Conservation (phyloP, 2,797 vertebrate genomes). For the Siniperca scherzeri region DNA sequence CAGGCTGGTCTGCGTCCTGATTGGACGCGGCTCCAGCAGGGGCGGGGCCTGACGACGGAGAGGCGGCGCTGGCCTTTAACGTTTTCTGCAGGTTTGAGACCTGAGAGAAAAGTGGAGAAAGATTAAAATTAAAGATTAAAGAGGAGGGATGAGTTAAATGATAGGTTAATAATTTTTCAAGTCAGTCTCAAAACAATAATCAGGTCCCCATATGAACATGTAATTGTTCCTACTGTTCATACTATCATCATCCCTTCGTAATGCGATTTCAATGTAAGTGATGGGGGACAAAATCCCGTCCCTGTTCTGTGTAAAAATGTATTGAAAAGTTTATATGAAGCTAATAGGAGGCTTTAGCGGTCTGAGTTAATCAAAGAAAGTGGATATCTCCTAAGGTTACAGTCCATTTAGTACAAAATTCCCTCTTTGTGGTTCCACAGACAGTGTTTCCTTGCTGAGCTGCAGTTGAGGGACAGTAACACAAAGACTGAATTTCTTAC, state of each 20-base stretch:
- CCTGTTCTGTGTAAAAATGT: neutral
- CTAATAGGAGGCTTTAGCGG: neutral
- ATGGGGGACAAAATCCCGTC: neutral
- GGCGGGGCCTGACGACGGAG: conserved; percentile 87
- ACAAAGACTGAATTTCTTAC: neutral
- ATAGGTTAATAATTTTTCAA: neutral
- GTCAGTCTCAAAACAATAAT: neutral
- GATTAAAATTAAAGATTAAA: conserved; percentile 3
- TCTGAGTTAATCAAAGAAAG: conserved; percentile 8
- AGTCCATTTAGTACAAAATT: neutral
- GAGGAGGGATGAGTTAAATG: neutral
- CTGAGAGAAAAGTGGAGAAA: conserved; percentile 73
- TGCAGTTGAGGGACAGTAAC: neutral
- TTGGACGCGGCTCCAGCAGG: conserved; percentile 93
- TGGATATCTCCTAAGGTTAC: neutral
- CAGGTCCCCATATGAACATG: neutral
- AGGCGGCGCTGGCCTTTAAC: conserved; percentile 93
- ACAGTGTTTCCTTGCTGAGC: conserved; percentile 14
- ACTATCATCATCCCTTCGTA: neutral
- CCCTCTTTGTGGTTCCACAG: conserved; percentile 14
- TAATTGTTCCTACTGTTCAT: conserved; percentile 10
- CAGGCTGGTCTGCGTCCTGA: conserved; percentile 88
- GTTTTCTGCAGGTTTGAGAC: conserved; percentile 98
- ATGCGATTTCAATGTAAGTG: neutral
- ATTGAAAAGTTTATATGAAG: neutral